These are phyloP conservation scores for Tanypteryx hageni DNA, from an alignment of 2,888 invertebrate genomes.

Conservation along the genomic window DNA sequence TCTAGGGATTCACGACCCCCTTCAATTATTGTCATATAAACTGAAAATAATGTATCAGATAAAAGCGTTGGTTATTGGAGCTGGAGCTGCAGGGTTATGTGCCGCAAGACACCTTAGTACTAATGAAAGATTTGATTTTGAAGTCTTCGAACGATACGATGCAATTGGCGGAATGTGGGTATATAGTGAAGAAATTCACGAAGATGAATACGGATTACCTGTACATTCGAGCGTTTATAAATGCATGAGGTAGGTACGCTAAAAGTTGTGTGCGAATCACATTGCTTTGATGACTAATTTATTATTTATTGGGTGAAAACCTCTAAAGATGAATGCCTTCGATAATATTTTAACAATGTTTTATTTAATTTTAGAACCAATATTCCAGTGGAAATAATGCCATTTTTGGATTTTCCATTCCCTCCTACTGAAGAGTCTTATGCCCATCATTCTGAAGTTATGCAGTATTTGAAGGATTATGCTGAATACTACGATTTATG, in stretches of 20 bases:
- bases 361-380: not conserved
- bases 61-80: not conserved
- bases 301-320: too few relatives aligned
- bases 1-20: not conserved
- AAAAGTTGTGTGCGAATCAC: not conserved
- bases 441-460: not conserved
- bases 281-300: too few relatives aligned
- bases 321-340: too few relatives aligned
- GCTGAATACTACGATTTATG: not conserved
- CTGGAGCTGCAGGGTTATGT: constrained; percentile 8
- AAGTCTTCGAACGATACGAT: constrained; percentile 12
- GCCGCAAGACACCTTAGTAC: not conserved
- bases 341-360: not conserved
- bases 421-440: not conserved
- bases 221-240: not conserved
- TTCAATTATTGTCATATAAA: not conserved
- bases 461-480: not conserved
- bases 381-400: constrained; percentile 19
- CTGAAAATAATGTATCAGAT: not conserved
- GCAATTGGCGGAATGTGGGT: not conserved
- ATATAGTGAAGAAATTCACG: not conserved
- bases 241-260: not conserved
- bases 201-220: not conserved
- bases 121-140: not conserved
- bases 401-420: not conserved